These are phyloP conservation scores for Littorina saxatilis DNA, from an alignment of 1,140 invertebrate species.

Conservation along the genomic window DNA sequence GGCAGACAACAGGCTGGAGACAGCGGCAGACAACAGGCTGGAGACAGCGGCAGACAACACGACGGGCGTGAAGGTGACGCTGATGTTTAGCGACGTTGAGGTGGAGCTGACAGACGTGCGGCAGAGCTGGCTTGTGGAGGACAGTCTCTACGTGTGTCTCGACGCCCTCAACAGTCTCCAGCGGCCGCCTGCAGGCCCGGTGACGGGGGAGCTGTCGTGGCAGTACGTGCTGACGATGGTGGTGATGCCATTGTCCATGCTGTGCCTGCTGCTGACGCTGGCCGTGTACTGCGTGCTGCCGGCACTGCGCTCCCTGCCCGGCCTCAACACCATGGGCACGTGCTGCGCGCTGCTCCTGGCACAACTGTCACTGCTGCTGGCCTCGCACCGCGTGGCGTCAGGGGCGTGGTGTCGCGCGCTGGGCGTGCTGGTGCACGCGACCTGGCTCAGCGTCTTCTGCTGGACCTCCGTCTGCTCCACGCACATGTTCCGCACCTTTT, in stretches of 20 bases:
- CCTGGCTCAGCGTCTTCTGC: conserved; percentile 26
- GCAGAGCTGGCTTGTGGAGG: no score
- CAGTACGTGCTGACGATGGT: not conserved
- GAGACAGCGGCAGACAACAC: no score
- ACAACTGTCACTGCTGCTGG: conserved; percentile 11
- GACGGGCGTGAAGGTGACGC: no score
- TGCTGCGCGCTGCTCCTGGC: conserved; percentile 19
- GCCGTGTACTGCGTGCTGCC: conserved; percentile 9
- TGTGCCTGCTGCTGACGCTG: no score
- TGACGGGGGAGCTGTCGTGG: no score
- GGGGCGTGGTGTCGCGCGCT: not conserved
- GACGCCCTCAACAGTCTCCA: no score
- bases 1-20: no score
- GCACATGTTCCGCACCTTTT: conserved; percentile 25
- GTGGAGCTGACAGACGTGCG: no score
- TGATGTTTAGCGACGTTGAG: no score
- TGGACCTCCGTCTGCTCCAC: conserved; percentile 5
- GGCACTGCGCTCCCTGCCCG: conserved; percentile 24
- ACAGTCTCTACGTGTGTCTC: no score
- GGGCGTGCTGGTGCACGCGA: not conserved
- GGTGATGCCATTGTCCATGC: conserved; percentile 19
- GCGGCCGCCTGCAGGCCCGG: no score
- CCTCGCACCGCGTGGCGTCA: not conserved
- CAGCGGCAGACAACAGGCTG: no score
- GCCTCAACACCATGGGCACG: conserved; percentile 22